phyloP scores from a whole-genome alignment of 2,113 vertebrate genomes.

The Eclectus roratus region DNA sequence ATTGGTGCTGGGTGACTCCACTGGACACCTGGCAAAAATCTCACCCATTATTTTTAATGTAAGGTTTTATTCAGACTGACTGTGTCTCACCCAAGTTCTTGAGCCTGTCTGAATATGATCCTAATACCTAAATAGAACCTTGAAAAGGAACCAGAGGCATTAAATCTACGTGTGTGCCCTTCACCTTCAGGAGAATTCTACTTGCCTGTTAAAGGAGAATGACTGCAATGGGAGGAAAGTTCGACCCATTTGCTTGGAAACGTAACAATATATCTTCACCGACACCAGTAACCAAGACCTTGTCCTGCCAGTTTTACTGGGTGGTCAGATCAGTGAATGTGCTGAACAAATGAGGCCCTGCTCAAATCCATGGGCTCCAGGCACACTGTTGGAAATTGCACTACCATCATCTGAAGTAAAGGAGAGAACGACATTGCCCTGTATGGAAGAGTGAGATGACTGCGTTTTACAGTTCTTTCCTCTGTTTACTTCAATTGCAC shows the following conservation, averaged over 20 bases:
- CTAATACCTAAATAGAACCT: neutral
- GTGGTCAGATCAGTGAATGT: neutral
- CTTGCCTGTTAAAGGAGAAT: neutral
- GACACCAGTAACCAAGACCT: neutral
- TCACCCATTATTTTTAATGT: neutral
- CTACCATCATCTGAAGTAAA: neutral
- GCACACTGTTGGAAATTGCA: rapidly evolving
- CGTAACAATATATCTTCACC: neutral
- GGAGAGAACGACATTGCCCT: neutral
- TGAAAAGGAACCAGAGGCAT: neutral
- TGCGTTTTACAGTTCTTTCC: neutral
- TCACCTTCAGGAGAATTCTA: neutral
- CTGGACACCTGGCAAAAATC: neutral
- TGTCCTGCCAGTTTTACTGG: neutral
- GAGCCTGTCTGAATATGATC: neutral
- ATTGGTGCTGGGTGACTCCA: neutral
- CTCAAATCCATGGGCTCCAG: neutral
- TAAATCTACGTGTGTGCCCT: neutral
- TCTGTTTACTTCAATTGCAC: neutral
- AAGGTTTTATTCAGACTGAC: neutral
- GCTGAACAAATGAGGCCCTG: neutral
- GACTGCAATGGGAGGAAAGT: neutral
- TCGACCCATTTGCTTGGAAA: rapidly evolving
- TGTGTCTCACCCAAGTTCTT: neutral
- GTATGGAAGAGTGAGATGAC: neutral